phyloP scores from a whole-genome alignment of 2,888 invertebrate species.

The Limnephilus auricula region DNA sequence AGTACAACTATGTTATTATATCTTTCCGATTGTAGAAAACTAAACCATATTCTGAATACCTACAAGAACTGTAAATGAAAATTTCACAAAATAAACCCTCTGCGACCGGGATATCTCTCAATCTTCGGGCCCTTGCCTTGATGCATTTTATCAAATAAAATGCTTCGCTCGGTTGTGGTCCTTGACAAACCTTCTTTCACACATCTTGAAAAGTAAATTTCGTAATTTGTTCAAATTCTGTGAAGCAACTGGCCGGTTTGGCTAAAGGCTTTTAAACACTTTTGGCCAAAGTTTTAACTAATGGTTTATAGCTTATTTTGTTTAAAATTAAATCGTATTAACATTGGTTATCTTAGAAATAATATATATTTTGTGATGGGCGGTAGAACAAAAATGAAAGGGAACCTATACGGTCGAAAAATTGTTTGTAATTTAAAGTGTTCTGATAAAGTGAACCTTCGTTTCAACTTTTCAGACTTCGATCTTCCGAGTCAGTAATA shows the following conservation, averaged over 20 bases:
- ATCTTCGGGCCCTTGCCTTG: background rate
- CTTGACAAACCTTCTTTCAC: background rate
- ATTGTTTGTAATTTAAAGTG: too few relatives aligned
- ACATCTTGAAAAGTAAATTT: too few relatives aligned
- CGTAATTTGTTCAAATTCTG: too few relatives aligned
- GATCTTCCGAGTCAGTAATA: background rate
- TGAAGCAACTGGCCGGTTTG: too few relatives aligned
- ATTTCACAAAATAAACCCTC: background rate
- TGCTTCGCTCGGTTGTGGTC: background rate
- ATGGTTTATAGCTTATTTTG: background rate
- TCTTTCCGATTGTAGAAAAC: background rate
- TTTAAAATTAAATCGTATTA: background rate
- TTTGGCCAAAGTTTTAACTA: too few relatives aligned
- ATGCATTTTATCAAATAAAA: background rate
- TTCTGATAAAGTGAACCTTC: background rate
- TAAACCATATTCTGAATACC: background rate
- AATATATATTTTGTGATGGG: background rate
- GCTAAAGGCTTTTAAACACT: too few relatives aligned
- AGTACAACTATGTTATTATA: background rate
- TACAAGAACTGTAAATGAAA: background rate
- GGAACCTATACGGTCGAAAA: too few relatives aligned
- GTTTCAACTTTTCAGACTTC: background rate
- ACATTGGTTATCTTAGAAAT: background rate
- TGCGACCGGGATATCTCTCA: background rate
- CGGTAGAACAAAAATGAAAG: background rate